Base-by-base conservation (phyloP, 1,140 invertebrate genomes). In the Danaus plexippus region DNA sequence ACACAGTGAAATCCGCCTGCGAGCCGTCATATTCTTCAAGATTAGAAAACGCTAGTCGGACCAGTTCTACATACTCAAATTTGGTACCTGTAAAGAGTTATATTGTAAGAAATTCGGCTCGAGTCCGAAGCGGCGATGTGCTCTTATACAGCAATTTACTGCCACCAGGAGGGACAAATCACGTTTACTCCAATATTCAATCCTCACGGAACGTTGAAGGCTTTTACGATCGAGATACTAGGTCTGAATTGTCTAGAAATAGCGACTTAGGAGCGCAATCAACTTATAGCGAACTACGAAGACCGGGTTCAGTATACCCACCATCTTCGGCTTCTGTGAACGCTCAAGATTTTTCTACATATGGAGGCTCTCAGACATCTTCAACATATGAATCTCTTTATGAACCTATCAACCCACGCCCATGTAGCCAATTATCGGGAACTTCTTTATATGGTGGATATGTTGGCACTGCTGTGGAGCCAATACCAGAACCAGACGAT, bases 381-480 rank as follows among this genome's bases (percentile, higher is more conserved):
- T 95, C 94, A 8, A 94, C 93, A 0, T 96, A 96, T 77, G 96
- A 97, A 75, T 96, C 95, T 7, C 92, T 97, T 69, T 97, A 97
- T 82, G 95, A 97, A 71, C 95, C 96, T 1, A 96, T 97, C 47
- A 95, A 95, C 82, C 95, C 95, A 1, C 89, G 95, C 54, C 93
- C 95, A 41, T 92, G 94, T 10, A 94, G 93, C 66, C 93, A 95
- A 67, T 82, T 95, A 68, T 94, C 93, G 0, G 89, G 89, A 11
- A 90, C 92, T n/a, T 94, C 93, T 0, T 68, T 92, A 32, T 94
- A 94, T 72, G 92, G 92, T 45, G 92, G 93, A 9, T 94, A 94
- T 78, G 90, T 90, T 57, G 87, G 92, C 70, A 88, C 97, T n/a
- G 92, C 96, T 11, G 88, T 93, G 69, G 93, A 93, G 61, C 93